phyloP scores from a whole-genome alignment of 92 coral and sea anemone genomes.

The Phenganax stokvisi region DNA sequence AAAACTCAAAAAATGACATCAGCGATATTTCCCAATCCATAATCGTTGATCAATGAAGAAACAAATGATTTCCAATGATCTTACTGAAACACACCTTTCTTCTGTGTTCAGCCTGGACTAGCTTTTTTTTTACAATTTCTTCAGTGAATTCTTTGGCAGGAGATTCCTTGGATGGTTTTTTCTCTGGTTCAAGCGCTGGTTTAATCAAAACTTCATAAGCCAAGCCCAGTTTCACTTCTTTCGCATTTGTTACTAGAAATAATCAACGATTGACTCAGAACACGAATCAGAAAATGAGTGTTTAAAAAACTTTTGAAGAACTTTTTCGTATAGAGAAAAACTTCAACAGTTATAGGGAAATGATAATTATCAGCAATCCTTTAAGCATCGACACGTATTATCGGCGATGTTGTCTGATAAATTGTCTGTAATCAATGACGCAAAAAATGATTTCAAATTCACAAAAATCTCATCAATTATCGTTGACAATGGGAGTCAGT shows the following conservation, averaged over 20 bases:
- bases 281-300: background rate
- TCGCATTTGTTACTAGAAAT: slow-evolving; percentile 16
- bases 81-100: slow-evolving; percentile 56
- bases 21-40: too few species aligned
- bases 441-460: too few species aligned
- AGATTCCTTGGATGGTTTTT: slow-evolving; percentile 65
- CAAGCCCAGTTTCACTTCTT: slow-evolving; percentile 42
- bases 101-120: slow-evolving; percentile 65
- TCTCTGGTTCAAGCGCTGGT: slow-evolving; percentile 69
- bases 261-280: background rate
- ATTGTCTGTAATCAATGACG: too few species aligned
- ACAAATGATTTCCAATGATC: background rate
- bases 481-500: too few species aligned
- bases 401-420: too few species aligned
- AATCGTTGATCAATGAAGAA: too few species aligned
- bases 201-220: slow-evolving; percentile 74
- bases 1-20: background rate
- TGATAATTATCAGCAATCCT: too few species aligned
- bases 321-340: too few species aligned
- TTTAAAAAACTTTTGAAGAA: too few species aligned
- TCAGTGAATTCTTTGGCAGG: slow-evolving; percentile 65
- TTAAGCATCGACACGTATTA: too few species aligned
- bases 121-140: slow-evolving; percentile 58
- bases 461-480: too few species aligned
- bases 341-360: too few species aligned